Percentiles rank a stretch among this genome's conserved stretches.
Conservation (phyloP, 1,140 invertebrate genomes). For the Brachionus paranguensis region DNA sequence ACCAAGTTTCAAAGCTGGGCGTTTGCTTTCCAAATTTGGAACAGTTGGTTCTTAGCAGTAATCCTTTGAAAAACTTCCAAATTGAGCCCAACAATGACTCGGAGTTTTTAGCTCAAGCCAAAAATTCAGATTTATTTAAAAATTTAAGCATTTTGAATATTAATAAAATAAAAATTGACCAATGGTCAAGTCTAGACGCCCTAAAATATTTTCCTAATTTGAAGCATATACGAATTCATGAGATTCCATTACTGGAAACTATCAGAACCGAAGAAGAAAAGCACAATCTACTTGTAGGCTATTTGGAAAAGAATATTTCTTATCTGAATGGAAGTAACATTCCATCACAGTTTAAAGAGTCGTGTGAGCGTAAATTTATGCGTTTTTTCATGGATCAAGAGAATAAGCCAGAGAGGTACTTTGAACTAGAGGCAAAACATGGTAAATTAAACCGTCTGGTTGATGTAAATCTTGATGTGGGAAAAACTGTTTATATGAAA, state of each 20-base stretch:
- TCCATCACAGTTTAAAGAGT: not conserved
- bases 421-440: slow-evolving; percentile 23
- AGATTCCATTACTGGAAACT: not conserved
- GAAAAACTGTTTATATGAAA: slow-evolving; percentile 17
- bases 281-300: not conserved
- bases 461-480: not conserved
- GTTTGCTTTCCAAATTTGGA: slow-evolving; percentile 5
- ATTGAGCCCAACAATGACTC: not conserved
- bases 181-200: slow-evolving; percentile 1
- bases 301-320: not conserved
- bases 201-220: slow-evolving; percentile 6
- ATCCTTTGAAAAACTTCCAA: not conserved
- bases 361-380: slow-evolving; percentile 22
- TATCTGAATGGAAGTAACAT: slow-evolving; percentile 3
- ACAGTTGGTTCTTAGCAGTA: not conserved
- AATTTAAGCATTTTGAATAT: not conserved
- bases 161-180: slow-evolving; percentile 15
- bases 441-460: not conserved
- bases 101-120: not conserved
- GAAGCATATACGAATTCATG: slow-evolving; percentile 3
- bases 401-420: not conserved
- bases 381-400: slow-evolving; percentile 26
- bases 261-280: slow-evolving; percentile 11
- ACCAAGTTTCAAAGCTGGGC: not conserved
- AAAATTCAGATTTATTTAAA: slow-evolving; percentile 17